Evolutionary conservation across 2,888 invertebrate species (phyloP), one percentile per base, ranked within the genome.

Genomic region (Cybosia mesomella): DNA sequence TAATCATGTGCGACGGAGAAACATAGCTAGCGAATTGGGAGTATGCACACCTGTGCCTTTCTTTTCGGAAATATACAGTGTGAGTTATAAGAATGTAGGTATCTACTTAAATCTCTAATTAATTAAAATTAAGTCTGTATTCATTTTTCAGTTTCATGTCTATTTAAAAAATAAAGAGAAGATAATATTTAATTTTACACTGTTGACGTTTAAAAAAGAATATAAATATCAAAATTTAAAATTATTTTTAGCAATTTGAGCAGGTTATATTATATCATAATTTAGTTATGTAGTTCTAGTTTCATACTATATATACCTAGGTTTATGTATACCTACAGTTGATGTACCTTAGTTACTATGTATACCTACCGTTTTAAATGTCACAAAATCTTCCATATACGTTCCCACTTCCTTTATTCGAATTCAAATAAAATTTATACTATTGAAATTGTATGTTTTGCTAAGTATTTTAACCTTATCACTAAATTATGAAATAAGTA

Each of bases 311-410:
- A 28, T 5, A 28, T 28, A 28, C 28, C 28, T 28, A 28, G 28
- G n/a, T n/a, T n/a, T n/a, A n/a, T n/a, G n/a, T n/a, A n/a, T n/a
- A n/a, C n/a, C n/a, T n/a, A n/a, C n/a, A 43, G 43, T 39, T 39
- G 15, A 32, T 32, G 32, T 39, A 39, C 11, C 9, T 13, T 39
- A 15, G 39, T 43, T 43, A 39, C 15, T 13, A 39, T 39, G 15
- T 7, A 43, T 43, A 43, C 1, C 5, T 13, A 5, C 18, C 15
- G 43, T 49, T n/a, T 49, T 49, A 8, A 49, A 49, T n/a, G n/a
- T 49, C 49, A 49, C n/a, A n/a, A 49, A 49, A 49, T 49, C 49
- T 49, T 49, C 49, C 49, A 49, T 49, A n/a, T 49, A n/a, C 49
- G 9, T 49, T 9, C n/a, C 18, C 18, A 49, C 49, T 49, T 18